Evolutionary conservation across 2,888 invertebrate genomes (phyloP), one percentile per base, ranked within the genome.

Genomic region (Amblyteles armatorius): DNA sequence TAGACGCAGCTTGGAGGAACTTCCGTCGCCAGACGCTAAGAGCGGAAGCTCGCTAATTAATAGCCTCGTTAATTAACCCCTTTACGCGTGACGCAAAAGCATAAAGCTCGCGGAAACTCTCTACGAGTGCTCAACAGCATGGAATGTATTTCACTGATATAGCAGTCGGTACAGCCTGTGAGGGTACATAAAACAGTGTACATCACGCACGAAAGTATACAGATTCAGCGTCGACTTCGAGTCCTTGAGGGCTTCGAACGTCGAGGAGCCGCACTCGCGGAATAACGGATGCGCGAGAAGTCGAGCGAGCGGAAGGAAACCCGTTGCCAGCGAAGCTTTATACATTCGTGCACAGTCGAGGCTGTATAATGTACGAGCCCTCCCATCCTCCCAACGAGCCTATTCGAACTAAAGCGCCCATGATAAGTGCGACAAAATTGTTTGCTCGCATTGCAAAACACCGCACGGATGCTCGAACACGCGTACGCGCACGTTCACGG

Each of bases 371-470:
- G 11, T n/a, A 40, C n/a, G n/a, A 13, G 29, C 11, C 6, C 1
- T 22, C 13, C 44, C 4, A 16, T 3, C 44, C 44, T 11, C 40
- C 40, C 3, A 44, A 29, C 48, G 60, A 79, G 65, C 71, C n/a
- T 50, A 76, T 13, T 29, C 67, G 55, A 16, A n/a, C 5, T 16
- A 60, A 60, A 67, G 52, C 48, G 71, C 69, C 13, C 79, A 44
- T 36, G 72, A 82, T 85, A 85, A 85, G 76, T 72, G 82, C 82
- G 76, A 77, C 82, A 82, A 85, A 85, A 85, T 82, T 82, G 85
- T 82, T 82, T 85, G 82, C 76, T 57, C 79, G 76, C 79, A 82
- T 85, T 82, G 63, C 60, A 79, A 79, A 82, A 79, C 82, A 76
- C 60, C 22, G 82, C 82, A 85, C 84, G 84, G 40, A 82, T 74